Evolutionary conservation across 2,113 vertebrate genomes (phyloP), one percentile per base, ranked within the genome.

Genomic region (Ictalurus furcatus): DNA sequence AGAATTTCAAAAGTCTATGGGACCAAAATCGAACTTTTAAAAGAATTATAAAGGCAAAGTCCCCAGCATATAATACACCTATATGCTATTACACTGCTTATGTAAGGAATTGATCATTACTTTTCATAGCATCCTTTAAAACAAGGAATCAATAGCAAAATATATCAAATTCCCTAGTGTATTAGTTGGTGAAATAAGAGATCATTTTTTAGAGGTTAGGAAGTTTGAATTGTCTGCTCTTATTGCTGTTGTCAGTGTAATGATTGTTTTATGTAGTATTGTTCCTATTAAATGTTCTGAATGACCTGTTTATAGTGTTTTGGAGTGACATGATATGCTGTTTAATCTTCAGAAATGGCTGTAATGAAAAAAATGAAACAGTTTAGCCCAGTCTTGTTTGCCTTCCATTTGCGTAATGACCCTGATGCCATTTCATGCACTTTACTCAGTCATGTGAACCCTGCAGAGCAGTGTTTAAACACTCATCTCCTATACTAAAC

Each of bases 341-440:
- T 54, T 65, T 34, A 81, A 87, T 67, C 74, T 65, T 28, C 19
- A 28, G 21, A 81, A 81, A 81, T 67, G 9, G n/a, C 74, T 76
- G 28, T 52, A 79, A 79, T 59, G 56, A 86, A 87, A 87, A 63
- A 85, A 56, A 71, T 28, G 17, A 74, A 30, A 40, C 30, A 59
- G 16, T 74, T 73, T 74, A 74, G 5, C 6, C 21, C 52, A 40
- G 67, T 54, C 19, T 13, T 86, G 85, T 86, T 58, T 58, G 69
- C 23, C 59, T 59, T 37, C 16, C 21, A 40, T 86, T 86, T 86
- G 54, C 1, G 21, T 71, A 74, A 86, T 86, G 69, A 86, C 2
- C 85, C 85, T 25, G 19, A 37, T 74, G 67, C 69, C 74, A 23
- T 86, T 58, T 86, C 30, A 74, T 86, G 52, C 30, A 74, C 85